Conservation (phyloP, 2,113 vertebrate species). For the Platysternon megacephalum region DNA sequence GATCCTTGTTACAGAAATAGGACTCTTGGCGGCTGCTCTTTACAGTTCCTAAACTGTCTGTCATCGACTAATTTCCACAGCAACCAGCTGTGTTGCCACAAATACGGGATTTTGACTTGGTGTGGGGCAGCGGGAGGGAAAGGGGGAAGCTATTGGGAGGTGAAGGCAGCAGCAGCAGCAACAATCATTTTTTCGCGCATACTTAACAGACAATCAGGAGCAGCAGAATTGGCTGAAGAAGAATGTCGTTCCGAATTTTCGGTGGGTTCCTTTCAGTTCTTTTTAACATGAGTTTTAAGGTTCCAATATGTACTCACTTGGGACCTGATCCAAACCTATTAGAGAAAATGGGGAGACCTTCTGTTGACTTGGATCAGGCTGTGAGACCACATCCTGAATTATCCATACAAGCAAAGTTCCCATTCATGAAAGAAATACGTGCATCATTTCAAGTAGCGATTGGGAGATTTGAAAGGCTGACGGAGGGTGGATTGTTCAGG, state of each 20-base stretch:
- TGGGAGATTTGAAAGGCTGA: background rate
- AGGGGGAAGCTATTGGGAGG: background rate
- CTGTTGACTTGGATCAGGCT: background rate
- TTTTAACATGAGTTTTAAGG: background rate
- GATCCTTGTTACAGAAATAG: fast-evolving
- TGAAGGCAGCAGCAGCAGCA: background rate
- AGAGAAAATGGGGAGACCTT: no score
- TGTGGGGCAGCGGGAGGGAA: background rate
- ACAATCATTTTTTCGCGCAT: background rate
- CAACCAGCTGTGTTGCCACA: background rate
- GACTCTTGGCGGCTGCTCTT: background rate
- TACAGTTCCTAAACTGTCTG: background rate
- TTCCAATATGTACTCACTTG: background rate
- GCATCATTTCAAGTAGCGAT: background rate
- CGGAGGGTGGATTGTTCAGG: background rate
- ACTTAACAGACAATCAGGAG: no score
- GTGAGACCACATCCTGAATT: background rate
- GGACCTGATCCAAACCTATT: no score
- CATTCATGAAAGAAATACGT: background rate
- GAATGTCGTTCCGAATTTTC: no score
- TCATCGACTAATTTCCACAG: background rate
- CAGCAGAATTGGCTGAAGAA: background rate
- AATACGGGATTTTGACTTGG: background rate
- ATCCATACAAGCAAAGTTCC: background rate
- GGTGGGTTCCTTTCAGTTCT: background rate